phyloP scores from a whole-genome alignment of 2,888 invertebrate genomes.

The Sesia apiformis region DNA sequence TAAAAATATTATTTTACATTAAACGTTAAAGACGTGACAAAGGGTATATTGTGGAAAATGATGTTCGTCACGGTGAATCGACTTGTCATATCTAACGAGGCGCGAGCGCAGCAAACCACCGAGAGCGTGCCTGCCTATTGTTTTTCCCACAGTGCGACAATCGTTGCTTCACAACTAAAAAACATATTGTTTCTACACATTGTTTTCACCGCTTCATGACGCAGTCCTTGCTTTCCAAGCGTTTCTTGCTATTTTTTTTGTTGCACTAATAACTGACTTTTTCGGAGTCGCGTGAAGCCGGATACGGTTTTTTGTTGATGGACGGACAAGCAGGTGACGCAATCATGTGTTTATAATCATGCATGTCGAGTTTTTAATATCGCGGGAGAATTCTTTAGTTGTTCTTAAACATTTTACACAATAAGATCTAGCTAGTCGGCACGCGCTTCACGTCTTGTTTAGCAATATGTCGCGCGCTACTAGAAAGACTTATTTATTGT shows the following conservation, averaged over 20 bases:
- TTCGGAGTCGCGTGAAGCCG: slow-evolving; percentile 39
- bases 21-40: slow-evolving; percentile 7
- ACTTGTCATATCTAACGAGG: slow-evolving; percentile 23
- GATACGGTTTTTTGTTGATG: slow-evolving; percentile 53
- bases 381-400: slow-evolving; percentile 2
- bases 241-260: slow-evolving; percentile 30
- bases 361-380: slow-evolving; percentile 1
- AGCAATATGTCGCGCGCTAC: slow-evolving; percentile 11
- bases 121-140: slow-evolving; percentile 43
- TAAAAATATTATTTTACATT: slow-evolving; percentile 11
- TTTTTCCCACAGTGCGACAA: slow-evolving; percentile 34
- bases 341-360: slow-evolving; percentile 36
- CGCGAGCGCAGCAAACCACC: slow-evolving; percentile 27
- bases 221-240: slow-evolving; percentile 16
- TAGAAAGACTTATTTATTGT: slow-evolving; percentile 12
- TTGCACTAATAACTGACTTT: slow-evolving; percentile 32
- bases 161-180: slow-evolving; percentile 32
- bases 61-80: slow-evolving; percentile 32
- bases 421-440: slow-evolving; percentile 2
- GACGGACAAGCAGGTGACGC: slow-evolving; percentile 39
- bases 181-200: slow-evolving; percentile 40
- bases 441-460: slow-evolving; percentile 13
- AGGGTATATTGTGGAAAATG: slow-evolving; percentile 25
- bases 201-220: slow-evolving; percentile 37
- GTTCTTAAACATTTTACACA: slow-evolving; percentile 13